phyloP scores from a whole-genome alignment of 2,797 vertebrate genomes.

The Acestrorhynchus altus region DNA sequence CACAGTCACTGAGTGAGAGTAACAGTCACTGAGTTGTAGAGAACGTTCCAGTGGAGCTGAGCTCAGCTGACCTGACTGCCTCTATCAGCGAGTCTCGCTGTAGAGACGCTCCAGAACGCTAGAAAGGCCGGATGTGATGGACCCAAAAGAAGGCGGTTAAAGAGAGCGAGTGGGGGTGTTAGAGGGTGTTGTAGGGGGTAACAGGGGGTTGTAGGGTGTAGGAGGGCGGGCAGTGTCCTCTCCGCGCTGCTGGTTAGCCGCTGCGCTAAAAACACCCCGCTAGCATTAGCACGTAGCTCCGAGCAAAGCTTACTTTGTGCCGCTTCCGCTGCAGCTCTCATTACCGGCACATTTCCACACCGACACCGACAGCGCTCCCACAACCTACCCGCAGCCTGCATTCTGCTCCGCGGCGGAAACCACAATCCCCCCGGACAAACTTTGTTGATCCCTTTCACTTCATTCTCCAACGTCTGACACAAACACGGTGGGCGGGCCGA shows the following conservation, averaged over 20 bases:
- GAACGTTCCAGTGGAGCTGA: too few relatives aligned
- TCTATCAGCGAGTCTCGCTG: too few relatives aligned
- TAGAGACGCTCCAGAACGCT: too few relatives aligned
- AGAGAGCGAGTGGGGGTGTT: too few relatives aligned
- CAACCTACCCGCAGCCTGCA: slow-evolving; percentile 73
- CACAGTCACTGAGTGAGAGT: too few relatives aligned
- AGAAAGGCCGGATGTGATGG: too few relatives aligned
- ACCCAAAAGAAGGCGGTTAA: too few relatives aligned
- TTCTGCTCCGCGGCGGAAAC: slow-evolving; percentile 59
- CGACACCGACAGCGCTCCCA: neutral
- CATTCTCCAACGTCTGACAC: slow-evolving; percentile 59
- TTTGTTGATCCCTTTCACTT: slow-evolving; percentile 69
- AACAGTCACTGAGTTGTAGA: too few relatives aligned
- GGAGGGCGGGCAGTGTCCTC: too few relatives aligned
- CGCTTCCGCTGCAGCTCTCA: neutral
- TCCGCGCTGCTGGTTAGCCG: slow-evolving; percentile 57
- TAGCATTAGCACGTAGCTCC: slow-evolving; percentile 37
- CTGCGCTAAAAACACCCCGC: slow-evolving; percentile 57
- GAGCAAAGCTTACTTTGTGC: slow-evolving; percentile 39
- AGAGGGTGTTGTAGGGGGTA: too few relatives aligned
- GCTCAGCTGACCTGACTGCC: too few relatives aligned
- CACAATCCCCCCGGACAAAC: slow-evolving; percentile 58
- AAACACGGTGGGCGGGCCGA: slow-evolving; percentile 60
- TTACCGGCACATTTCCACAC: neutral
- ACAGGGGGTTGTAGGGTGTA: too few relatives aligned